Conservation (phyloP, 2,113 vertebrate genomes). For the Rhegmatorhina hoffmannsi region DNA sequence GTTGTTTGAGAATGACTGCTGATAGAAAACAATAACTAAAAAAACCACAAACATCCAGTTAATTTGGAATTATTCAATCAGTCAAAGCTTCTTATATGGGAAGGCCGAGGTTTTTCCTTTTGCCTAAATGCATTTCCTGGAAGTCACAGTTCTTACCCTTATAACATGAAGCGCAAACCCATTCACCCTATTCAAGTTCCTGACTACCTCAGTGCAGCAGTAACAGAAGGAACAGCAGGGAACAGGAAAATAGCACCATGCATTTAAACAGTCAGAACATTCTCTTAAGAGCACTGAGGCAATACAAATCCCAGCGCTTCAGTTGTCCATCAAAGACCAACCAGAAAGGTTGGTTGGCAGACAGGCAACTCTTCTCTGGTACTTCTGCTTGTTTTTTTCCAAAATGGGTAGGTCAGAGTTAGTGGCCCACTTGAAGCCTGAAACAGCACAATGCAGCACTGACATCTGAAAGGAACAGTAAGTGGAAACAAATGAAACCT, state of each 20-base stretch:
- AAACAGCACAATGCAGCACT: background rate
- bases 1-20: background rate
- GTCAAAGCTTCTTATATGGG: background rate
- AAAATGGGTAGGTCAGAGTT: background rate
- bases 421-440: background rate
- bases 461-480: background rate
- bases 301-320: background rate
- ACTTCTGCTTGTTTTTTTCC: background rate
- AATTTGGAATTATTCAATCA: background rate
- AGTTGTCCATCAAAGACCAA: background rate
- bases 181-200: background rate
- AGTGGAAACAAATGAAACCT: background rate
- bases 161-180: background rate
- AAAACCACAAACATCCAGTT: background rate
- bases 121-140: background rate
- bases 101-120: background rate
- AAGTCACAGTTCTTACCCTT: background rate
- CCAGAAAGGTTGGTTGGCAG: background rate
- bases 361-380: background rate
- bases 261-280: background rate
- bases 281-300: background rate
- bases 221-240: background rate
- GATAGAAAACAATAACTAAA: accelerated
- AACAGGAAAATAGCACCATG: background rate
- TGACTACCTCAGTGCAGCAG: background rate